Conservation (phyloP, 2,888 invertebrate species). For the Liodrosophila aerea region DNA sequence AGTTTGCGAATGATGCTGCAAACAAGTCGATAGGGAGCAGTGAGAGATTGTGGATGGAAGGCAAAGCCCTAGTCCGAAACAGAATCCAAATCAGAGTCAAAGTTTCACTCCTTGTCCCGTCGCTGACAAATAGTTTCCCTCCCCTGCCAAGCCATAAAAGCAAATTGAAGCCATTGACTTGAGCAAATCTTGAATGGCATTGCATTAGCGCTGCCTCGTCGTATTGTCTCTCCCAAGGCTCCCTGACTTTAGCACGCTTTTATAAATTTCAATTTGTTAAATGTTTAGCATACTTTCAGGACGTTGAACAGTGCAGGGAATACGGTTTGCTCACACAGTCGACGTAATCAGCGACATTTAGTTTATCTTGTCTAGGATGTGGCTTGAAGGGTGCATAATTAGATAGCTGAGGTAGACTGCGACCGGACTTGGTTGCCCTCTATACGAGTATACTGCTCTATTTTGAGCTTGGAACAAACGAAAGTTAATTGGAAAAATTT, state of each 20-base stretch:
- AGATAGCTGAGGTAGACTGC: conserved; percentile 1
- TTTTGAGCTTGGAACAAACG: too few species aligned
- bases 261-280: conserved; percentile 76
- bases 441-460: too few species aligned
- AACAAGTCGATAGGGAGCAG: conserved; percentile 48
- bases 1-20: conserved; percentile 68
- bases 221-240: conserved; percentile 30
- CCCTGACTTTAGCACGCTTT: conserved; percentile 25
- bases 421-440: too few species aligned
- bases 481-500: too few species aligned
- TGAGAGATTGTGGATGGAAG: background rate
- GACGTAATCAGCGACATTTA: conserved; percentile 46
- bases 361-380: conserved; percentile 18
- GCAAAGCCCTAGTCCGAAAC: conserved; percentile 5
- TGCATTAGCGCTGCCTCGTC: conserved; percentile 39
- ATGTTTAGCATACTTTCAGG: conserved; percentile 67
- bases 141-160: conserved; percentile 48
- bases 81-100: background rate
- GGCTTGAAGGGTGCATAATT: conserved; percentile 28
- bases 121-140: conserved; percentile 60
- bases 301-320: conserved; percentile 18
- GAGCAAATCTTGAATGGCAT: conserved; percentile 56
- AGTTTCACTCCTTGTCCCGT: conserved; percentile 8
- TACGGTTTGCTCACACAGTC: conserved; percentile 13
- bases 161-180: conserved; percentile 76